Percentiles rank a stretch among this genome's conserved stretches.
These are phyloP conservation scores for Nysson spinosus DNA, from an alignment of 2,888 invertebrate species.

Conservation along the genomic window DNA sequence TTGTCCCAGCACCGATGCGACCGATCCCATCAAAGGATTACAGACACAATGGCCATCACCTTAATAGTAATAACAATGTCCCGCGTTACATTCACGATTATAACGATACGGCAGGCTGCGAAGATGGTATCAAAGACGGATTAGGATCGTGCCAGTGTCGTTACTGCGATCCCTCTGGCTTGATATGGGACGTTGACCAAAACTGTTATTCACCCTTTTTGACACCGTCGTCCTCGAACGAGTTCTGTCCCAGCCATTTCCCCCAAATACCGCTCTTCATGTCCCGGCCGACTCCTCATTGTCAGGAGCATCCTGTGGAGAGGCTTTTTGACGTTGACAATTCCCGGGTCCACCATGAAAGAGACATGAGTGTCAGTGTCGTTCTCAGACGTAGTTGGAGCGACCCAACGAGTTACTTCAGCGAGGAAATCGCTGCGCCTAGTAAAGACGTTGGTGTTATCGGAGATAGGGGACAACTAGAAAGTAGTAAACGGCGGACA, in stretches of 20 bases:
- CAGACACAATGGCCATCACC: slow-evolving; percentile 48
- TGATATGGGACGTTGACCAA: slow-evolving; percentile 86
- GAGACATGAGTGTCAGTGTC: slow-evolving; percentile 56
- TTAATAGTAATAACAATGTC: slow-evolving; percentile 43
- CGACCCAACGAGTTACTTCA: slow-evolving; percentile 79
- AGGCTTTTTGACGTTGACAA: slow-evolving; percentile 76
- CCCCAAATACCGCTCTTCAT: slow-evolving; percentile 52
- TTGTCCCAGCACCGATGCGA: slow-evolving; percentile 57
- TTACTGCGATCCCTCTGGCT: slow-evolving; percentile 86
- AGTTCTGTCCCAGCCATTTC: slow-evolving; percentile 45
- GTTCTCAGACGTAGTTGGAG: slow-evolving; percentile 82
- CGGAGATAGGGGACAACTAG: slow-evolving; percentile 72
- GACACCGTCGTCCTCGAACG: slow-evolving; percentile 72
- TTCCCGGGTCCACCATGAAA: slow-evolving; percentile 66
- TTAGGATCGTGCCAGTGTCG: slow-evolving; percentile 82
- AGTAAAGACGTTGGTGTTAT: slow-evolving; percentile 76
- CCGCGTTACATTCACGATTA: slow-evolving; percentile 55
- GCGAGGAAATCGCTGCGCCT: slow-evolving; percentile 69
- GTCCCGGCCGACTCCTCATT: slow-evolving; percentile 43
- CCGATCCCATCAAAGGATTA: slow-evolving; percentile 42
- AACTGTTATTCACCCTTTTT: slow-evolving; percentile 80
- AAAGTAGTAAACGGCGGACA: slow-evolving; percentile 59
- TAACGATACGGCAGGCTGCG: slow-evolving; percentile 55
- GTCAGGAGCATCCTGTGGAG: slow-evolving; percentile 59
- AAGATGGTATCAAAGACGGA: slow-evolving; percentile 62